Percentiles rank a stretch among this genome's conserved stretches.
phyloP scores from a whole-genome alignment of 2,797 vertebrate species.

The Phaenicophaeus curvirostris region DNA sequence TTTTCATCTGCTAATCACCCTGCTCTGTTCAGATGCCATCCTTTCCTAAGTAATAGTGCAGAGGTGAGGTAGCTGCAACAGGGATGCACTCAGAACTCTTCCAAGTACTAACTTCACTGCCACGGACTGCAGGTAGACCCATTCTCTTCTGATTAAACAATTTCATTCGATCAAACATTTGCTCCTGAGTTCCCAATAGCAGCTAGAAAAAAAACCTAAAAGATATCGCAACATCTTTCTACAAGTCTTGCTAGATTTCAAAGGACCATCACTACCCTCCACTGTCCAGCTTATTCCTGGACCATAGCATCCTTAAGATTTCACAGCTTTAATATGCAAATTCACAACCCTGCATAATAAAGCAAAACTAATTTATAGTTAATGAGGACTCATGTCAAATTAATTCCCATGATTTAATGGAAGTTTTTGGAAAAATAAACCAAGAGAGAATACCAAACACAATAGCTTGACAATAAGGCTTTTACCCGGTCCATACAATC shows the following conservation, averaged over 20 bases:
- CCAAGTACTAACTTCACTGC: not conserved
- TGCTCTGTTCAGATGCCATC: not conserved
- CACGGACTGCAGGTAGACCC: not conserved
- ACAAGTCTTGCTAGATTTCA: not conserved
- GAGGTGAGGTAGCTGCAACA: not conserved
- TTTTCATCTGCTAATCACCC: not conserved
- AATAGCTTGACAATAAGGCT: not conserved
- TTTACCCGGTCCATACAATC: not conserved
- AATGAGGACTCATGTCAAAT: not conserved
- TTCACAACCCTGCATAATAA: not conserved
- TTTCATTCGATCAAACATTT: not conserved
- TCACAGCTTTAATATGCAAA: not conserved
- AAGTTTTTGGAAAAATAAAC: not conserved
- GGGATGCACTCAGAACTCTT: not conserved
- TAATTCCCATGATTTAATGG: not conserved
- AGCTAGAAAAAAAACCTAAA: not conserved
- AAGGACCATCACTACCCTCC: not conserved
- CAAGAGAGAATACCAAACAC: not conserved
- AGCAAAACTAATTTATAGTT: fast-evolving
- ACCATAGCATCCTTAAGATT: not conserved
- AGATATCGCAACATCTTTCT: not conserved
- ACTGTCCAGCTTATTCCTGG: not conserved
- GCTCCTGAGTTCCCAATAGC: fast-evolving
- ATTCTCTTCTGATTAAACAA: not conserved
- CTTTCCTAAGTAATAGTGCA: not conserved